Percentiles rank a stretch among this genome's conserved stretches.
These are phyloP conservation scores for Chrysopilus asiliformis DNA, from an alignment of 2,888 invertebrate genomes.

Conservation along the genomic window DNA sequence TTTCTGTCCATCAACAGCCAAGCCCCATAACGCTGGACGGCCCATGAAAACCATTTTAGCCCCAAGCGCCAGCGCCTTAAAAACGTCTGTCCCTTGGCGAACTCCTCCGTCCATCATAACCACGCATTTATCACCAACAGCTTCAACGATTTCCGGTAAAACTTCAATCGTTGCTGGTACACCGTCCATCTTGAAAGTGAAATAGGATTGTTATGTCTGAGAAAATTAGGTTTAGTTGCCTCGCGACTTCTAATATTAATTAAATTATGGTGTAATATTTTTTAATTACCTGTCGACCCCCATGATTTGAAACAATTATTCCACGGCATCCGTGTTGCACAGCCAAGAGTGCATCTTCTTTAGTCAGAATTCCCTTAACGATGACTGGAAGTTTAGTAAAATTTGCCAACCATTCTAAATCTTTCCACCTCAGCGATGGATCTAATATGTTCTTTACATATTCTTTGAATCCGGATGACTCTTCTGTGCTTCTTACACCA, in stretches of 20 bases:
- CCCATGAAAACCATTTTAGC: conserved; percentile 85
- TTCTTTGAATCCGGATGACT: conserved; percentile 60
- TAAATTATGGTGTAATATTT: no score
- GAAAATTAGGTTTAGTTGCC: no score
- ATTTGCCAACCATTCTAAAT: conserved; percentile 72
- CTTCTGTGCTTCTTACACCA: conserved; percentile 12
- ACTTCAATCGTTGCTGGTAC: conserved; percentile 75
- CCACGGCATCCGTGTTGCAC: conserved; percentile 60
- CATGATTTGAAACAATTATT: conserved; percentile 87
- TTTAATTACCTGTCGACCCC: conserved; percentile 83
- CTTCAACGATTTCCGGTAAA: conserved; percentile 62
- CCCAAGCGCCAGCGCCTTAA: conserved; percentile 82
- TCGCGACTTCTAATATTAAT: no score
- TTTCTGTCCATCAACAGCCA: conserved; percentile 59
- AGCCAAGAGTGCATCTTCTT: conserved; percentile 71
- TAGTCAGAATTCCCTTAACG: conserved; percentile 74
- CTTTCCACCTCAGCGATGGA: conserved; percentile 68
- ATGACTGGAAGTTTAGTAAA: conserved; percentile 66
- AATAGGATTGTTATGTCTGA: no score
- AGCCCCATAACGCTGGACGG: conserved; percentile 74
- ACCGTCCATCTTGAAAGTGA: no score
- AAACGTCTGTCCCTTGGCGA: conserved; percentile 72
- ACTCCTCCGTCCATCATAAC: conserved; percentile 83
- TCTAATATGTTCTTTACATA: conserved; percentile 70
- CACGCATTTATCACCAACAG: conserved; percentile 54